phyloP scores from a whole-genome alignment of 2,888 invertebrate genomes.

The Eubasilissa splendida region DNA sequence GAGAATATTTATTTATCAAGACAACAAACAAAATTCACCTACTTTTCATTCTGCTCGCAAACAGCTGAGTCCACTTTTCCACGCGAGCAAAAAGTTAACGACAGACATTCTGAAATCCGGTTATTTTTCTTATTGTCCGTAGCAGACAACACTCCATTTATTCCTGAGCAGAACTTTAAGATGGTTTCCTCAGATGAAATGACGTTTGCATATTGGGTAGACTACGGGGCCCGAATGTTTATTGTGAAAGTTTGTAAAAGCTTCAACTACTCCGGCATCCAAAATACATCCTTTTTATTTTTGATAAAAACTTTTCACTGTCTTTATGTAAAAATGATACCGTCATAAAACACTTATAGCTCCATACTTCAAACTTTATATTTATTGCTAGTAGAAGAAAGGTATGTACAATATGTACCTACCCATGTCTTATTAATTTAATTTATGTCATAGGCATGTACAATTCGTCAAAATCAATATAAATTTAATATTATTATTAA shows the following conservation, averaged over 20 bases:
- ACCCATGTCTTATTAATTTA: no score
- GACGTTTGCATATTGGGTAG: conserved; percentile 24
- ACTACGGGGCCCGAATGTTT: conserved; percentile 11
- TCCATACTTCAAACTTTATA: no score
- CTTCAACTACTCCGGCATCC: conserved; percentile 1
- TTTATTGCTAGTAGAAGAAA: no score
- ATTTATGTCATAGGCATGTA: no score
- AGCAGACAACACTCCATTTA: conserved; percentile 9
- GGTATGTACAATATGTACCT: no score
- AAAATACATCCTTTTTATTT: neutral
- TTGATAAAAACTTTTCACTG: neutral
- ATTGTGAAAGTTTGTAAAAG: conserved; percentile 16
- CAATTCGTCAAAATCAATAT: no score
- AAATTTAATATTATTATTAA: no score
- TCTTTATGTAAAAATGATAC: neutral
- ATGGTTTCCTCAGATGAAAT: conserved; percentile 2
- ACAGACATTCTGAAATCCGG: neutral
- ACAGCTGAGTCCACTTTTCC: conserved; percentile 13
- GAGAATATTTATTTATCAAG: no score
- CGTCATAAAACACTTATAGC: no score
- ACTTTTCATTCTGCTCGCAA: neutral
- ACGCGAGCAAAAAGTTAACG: conserved; percentile 8
- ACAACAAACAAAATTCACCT: no score
- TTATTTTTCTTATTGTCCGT: conserved; percentile 2
- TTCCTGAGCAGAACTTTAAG: neutral